phyloP scores from a whole-genome alignment of 2,113 vertebrate genomes.

The Pedetes capensis region DNA sequence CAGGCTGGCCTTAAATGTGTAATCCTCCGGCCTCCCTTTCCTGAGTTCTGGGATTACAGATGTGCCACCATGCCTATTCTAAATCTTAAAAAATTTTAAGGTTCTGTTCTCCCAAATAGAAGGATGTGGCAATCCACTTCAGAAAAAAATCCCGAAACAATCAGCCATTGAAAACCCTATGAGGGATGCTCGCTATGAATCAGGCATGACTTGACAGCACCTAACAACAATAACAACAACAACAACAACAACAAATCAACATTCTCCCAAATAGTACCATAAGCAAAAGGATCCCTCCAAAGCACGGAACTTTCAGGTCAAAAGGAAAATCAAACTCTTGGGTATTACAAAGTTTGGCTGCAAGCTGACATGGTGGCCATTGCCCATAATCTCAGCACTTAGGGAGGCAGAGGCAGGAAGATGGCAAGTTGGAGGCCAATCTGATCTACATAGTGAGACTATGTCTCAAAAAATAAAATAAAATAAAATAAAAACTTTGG shows the following conservation, averaged over 20 bases:
- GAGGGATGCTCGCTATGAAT: too few relatives aligned
- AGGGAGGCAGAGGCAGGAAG: not conserved
- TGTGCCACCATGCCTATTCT: not conserved
- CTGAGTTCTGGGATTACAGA: not conserved
- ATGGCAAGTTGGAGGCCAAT: not conserved
- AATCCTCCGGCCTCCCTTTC: not conserved
- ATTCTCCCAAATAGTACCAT: not conserved
- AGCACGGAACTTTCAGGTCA: not conserved
- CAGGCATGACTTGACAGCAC: too few relatives aligned
- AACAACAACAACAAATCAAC: too few relatives aligned
- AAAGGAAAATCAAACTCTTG: not conserved
- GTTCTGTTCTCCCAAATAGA: not conserved
- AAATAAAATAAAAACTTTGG: too few relatives aligned
- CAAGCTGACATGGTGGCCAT: not conserved
- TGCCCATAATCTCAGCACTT: not conserved
- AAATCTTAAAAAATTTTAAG: not conserved
- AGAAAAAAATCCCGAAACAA: too few relatives aligned
- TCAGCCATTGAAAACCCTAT: too few relatives aligned
- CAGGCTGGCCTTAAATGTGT: not conserved
- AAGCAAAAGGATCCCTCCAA: not conserved
- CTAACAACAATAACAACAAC: too few relatives aligned
- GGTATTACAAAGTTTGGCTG: not conserved
- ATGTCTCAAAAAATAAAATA: not conserved
- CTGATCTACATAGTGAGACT: not conserved
- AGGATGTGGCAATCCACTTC: too few relatives aligned